phyloP scores from a whole-genome alignment of 2,113 vertebrate genomes.

The Microtus oregoni region DNA sequence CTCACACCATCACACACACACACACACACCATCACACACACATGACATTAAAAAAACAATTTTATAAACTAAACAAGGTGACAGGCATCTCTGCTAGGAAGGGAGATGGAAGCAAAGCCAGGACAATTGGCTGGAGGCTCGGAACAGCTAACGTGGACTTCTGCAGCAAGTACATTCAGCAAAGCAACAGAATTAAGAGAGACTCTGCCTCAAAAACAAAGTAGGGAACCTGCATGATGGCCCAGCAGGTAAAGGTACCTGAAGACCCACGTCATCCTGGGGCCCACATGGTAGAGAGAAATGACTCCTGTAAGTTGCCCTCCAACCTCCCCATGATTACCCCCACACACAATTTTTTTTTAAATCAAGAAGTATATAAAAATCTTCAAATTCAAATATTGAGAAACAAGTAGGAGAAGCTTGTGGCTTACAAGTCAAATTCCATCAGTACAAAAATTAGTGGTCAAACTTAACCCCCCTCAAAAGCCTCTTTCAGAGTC shows the following conservation, averaged over 20 bases:
- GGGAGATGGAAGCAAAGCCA: not conserved
- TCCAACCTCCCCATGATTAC: not conserved
- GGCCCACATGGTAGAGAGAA: not conserved
- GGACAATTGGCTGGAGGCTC: not conserved
- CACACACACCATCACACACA: too few relatives aligned
- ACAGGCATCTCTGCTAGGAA: not conserved
- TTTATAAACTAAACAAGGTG: not conserved
- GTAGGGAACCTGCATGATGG: not conserved
- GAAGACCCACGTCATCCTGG: not conserved
- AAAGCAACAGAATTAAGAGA: not conserved
- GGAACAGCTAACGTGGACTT: not conserved
- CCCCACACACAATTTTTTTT: not conserved
- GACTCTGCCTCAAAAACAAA: not conserved
- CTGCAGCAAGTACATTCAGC: not conserved
- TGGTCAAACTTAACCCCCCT: not conserved
- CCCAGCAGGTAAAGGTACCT: not conserved
- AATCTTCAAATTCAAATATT: slow-evolving; percentile 33
- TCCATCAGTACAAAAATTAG: not conserved
- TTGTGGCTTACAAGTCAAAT: slow-evolving; percentile 59
- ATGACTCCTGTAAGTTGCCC: not conserved
- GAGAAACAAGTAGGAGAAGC: slow-evolving; percentile 9
- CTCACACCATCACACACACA: not conserved
- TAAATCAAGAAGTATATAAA: not conserved
- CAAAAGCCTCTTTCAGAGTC: not conserved
- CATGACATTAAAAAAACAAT: not conserved